Conservation (phyloP, 2,888 invertebrate species). For the Acheta domesticus region DNA sequence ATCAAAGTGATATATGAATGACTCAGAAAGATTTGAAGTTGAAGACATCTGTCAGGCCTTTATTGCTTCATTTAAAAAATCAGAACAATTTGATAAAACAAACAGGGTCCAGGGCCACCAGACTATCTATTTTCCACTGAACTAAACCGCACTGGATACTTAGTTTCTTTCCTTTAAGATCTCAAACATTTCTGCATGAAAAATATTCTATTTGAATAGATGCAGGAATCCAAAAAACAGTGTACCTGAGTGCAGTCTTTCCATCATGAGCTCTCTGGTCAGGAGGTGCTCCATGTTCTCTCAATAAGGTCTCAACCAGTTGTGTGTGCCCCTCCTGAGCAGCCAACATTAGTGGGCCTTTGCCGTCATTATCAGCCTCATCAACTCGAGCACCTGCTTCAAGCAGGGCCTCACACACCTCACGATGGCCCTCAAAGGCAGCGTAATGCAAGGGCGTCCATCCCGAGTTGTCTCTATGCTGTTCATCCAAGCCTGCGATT, state of each 20-base stretch:
- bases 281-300: conserved; percentile 72
- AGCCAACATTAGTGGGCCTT: conserved; percentile 80
- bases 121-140: too few relatives aligned
- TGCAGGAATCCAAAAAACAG: neutral
- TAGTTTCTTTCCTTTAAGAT: too few relatives aligned
- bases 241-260: conserved; percentile 76
- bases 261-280: conserved; percentile 88
- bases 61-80: too few relatives aligned
- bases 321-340: conserved; percentile 82
- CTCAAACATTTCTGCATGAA: too few relatives aligned
- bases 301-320: conserved; percentile 63
- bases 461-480: conserved; percentile 90
- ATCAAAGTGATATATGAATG: neutral
- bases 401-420: conserved; percentile 74
- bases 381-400: conserved; percentile 76
- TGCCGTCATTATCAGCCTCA: conserved; percentile 88
- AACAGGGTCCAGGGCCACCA: too few relatives aligned
- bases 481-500: conserved; percentile 67
- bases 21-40: too few relatives aligned
- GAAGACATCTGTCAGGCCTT: too few relatives aligned
- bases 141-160: too few relatives aligned
- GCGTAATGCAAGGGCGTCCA: conserved; percentile 97
- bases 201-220: neutral
- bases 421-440: conserved; percentile 87
- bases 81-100: too few relatives aligned